Conservation (phyloP, 2,797 vertebrate genomes). For the Sarcophilus harrisii region DNA sequence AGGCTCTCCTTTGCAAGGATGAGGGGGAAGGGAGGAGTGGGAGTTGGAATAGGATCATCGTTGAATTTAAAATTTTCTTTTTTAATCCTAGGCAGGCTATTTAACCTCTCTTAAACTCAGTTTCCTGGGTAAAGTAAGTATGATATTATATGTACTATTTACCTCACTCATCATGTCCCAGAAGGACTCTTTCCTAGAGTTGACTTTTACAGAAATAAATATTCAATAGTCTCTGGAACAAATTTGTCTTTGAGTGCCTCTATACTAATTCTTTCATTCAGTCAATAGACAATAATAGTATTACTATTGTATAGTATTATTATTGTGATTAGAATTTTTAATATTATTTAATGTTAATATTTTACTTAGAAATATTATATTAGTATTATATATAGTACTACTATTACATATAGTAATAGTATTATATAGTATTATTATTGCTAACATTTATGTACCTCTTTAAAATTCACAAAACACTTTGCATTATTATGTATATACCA, state of each 20-base stretch:
- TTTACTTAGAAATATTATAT: background rate
- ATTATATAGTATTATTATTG: background rate
- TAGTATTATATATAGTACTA: background rate
- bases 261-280: background rate
- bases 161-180: background rate
- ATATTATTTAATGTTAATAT: background rate
- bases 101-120: background rate
- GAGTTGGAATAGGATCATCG: background rate
- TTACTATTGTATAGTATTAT: background rate
- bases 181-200: background rate
- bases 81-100: background rate
- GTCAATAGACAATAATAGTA: background rate
- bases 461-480: background rate
- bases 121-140: slow-evolving; percentile 42
- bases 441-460: background rate
- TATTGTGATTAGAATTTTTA: background rate
- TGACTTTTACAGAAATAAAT: slow-evolving; percentile 10
- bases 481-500: background rate
- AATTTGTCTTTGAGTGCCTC: background rate
- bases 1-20: background rate
- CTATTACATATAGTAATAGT: background rate
- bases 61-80: background rate
- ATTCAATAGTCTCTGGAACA: background rate
- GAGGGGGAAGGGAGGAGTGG: background rate
- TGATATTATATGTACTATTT: slow-evolving; percentile 12